A percentile compares a stretch with the other conserved stretches of the same genome.
Evolutionary conservation across 2,888 invertebrate species (phyloP).

Genomic region (Ichneumon xanthorius): DNA sequence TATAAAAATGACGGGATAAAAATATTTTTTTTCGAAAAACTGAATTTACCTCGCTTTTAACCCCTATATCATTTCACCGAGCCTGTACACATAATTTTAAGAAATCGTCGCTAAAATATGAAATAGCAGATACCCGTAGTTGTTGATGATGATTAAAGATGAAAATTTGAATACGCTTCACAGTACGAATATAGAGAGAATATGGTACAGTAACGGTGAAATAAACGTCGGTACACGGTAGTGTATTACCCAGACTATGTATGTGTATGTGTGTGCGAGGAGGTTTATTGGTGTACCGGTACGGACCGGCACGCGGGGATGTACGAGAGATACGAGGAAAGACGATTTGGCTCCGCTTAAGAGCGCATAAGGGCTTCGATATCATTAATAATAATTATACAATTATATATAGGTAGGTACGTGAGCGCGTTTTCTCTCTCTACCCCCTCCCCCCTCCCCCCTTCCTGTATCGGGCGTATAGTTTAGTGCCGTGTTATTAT

Average conservation of each 20-base stretch:
- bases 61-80: no score
- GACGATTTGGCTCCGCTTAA: constrained; percentile 76
- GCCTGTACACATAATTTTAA: no score
- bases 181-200: constrained; percentile 28
- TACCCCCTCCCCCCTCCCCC: constrained; percentile 17
- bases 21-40: no score
- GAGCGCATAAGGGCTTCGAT: constrained; percentile 81
- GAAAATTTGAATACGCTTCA: constrained; percentile 12
- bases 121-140: neutral
- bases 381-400: constrained; percentile 85
- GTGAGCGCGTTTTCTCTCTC: constrained; percentile 32
- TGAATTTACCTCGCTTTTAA: no score
- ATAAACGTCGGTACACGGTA: constrained; percentile 44
- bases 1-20: no score
- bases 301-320: constrained; percentile 62
- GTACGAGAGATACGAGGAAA: constrained; percentile 44
- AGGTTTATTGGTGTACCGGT: constrained; percentile 62
- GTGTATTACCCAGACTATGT: neutral
- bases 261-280: constrained; percentile 3
- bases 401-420: constrained; percentile 83
- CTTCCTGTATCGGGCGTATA: constrained; percentile 80
- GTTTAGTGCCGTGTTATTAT: constrained; percentile 85
- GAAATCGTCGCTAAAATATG: no score
- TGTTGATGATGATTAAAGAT: constrained; percentile 15
- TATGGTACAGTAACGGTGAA: constrained; percentile 50